phyloP scores from a whole-genome alignment of 2,113 vertebrate genomes.

The Leiothrix lutea region DNA sequence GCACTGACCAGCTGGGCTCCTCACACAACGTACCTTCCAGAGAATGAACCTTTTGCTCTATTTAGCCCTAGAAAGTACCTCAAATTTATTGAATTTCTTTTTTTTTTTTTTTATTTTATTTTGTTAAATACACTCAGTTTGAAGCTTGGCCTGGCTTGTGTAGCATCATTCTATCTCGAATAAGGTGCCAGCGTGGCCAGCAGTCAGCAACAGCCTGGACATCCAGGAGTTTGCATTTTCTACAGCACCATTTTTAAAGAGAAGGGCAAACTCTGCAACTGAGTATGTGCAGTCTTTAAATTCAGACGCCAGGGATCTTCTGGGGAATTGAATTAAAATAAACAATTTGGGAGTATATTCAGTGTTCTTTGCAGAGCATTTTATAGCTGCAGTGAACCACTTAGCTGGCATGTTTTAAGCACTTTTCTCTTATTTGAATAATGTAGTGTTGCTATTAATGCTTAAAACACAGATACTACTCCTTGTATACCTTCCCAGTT shows the following conservation, averaged over 20 bases:
- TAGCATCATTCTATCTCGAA: rapidly evolving
- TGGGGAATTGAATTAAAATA: background rate
- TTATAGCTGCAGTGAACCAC: background rate
- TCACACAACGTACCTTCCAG: rapidly evolving
- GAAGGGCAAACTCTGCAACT: background rate
- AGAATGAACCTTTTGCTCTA: background rate
- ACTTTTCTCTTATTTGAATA: background rate
- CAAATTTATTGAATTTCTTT: background rate
- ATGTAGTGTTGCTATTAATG: background rate
- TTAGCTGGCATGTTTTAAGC: background rate
- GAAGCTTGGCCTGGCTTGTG: background rate
- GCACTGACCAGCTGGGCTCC: background rate
- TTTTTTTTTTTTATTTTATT: background rate
- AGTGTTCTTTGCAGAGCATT: background rate
- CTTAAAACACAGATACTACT: background rate
- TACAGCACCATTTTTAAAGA: background rate
- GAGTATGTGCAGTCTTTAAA: background rate
- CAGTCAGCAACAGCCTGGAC: background rate
- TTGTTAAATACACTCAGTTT: rapidly evolving
- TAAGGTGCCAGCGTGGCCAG: background rate
- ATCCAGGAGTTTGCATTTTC: background rate
- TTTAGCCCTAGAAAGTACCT: background rate
- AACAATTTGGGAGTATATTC: background rate
- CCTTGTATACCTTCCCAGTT: background rate
- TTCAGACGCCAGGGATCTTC: background rate